phyloP scores from a whole-genome alignment of 2,113 vertebrate species.

The Menidia beryllina region DNA sequence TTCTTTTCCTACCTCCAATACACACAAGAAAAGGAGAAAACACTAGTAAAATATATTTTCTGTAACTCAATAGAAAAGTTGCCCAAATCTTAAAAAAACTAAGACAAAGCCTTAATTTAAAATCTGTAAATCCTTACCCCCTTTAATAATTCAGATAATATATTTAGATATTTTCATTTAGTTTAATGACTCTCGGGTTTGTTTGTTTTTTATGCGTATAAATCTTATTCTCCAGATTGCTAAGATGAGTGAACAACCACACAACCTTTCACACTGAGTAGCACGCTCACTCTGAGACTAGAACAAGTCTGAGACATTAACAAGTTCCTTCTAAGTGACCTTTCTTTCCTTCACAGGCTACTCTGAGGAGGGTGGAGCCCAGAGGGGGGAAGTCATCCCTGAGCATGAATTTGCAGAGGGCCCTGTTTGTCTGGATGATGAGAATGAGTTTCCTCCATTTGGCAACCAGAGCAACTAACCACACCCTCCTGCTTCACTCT shows the following conservation, averaged over 20 bases:
- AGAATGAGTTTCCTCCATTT: conserved; percentile 94
- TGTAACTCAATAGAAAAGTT: too few relatives aligned
- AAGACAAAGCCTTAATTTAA: too few relatives aligned
- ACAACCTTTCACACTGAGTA: too few relatives aligned
- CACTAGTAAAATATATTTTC: too few relatives aligned
- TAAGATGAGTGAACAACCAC: too few relatives aligned
- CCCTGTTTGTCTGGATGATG: conserved; percentile 92
- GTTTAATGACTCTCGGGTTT: neutral
- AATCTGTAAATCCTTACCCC: too few relatives aligned
- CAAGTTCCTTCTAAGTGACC: neutral
- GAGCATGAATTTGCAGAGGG: conserved; percentile 93
- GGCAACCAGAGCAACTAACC: conserved; percentile 87
- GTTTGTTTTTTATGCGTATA: neutral
- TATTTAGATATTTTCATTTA: too few relatives aligned
- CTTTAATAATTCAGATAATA: too few relatives aligned
- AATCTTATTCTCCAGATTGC: too few relatives aligned
- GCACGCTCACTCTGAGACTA: neutral
- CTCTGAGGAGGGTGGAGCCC: conserved; percentile 91
- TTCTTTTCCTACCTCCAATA: too few relatives aligned
- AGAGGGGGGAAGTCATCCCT: conserved; percentile 92
- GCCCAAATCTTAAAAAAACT: too few relatives aligned
- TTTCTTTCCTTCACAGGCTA: conserved; percentile 85
- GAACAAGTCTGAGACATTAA: neutral
- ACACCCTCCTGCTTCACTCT: neutral
- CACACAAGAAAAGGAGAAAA: too few relatives aligned